Evolutionary conservation across 2,797 vertebrate genomes (phyloP).

Genomic region (Centropyge bicolor): DNA sequence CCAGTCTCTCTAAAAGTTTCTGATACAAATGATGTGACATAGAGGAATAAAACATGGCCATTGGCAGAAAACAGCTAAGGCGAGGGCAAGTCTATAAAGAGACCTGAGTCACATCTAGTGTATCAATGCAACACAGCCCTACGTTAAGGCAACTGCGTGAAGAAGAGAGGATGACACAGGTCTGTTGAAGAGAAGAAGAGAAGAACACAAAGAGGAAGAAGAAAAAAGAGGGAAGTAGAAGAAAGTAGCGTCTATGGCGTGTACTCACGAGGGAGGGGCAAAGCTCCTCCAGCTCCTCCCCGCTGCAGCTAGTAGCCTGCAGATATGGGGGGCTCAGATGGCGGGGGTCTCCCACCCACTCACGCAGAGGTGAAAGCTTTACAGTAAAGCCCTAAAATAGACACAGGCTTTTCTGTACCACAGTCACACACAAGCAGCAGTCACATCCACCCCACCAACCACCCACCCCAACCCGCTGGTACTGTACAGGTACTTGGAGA

Average conservation of each 20-base stretch:
- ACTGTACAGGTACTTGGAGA: slow-evolving; percentile 53
- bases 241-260: slow-evolving; percentile 92
- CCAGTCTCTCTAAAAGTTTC: slow-evolving; percentile 23
- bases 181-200: slow-evolving; percentile 76
- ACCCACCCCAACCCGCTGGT: slow-evolving; percentile 59
- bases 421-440: slow-evolving; percentile 99
- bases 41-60: slow-evolving; percentile 55
- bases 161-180: slow-evolving; percentile 76
- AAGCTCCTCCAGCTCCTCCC: slow-evolving; percentile 98
- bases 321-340: slow-evolving; percentile 99
- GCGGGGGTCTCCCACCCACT: slow-evolving; percentile 98
- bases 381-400: slow-evolving; percentile 99
- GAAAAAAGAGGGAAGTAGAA: slow-evolving; percentile 76
- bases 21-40: slow-evolving; percentile 32
- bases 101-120: slow-evolving; percentile 61
- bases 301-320: slow-evolving; percentile 99
- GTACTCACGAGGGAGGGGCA: slow-evolving; percentile 99
- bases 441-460: slow-evolving; percentile 81
- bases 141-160: slow-evolving; percentile 76
- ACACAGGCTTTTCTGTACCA: slow-evolving; percentile 99
- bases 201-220: slow-evolving; percentile 54
- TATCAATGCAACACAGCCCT: slow-evolving; percentile 75
- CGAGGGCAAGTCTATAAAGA: slow-evolving; percentile 50
- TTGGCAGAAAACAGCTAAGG: slow-evolving; percentile 60
- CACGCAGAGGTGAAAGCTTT: slow-evolving; percentile 98